Evolutionary conservation across 2,797 vertebrate genomes (phyloP).

Genomic region (Gephyroberyx darwinii): DNA sequence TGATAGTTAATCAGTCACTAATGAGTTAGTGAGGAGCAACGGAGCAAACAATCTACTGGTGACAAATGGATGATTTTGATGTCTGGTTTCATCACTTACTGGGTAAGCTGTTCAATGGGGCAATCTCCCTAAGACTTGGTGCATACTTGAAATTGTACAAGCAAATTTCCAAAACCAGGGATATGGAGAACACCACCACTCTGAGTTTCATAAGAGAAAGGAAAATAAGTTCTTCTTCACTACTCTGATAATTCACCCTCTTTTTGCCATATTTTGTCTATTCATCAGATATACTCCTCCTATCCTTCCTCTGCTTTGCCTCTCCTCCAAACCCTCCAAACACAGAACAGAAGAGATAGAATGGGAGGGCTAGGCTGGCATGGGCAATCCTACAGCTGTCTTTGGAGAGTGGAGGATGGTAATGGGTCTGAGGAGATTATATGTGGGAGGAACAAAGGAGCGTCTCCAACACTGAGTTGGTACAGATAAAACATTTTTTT

Average conservation of each 20-base stretch:
- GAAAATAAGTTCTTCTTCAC: conserved; percentile 22
- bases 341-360: conserved; percentile 29
- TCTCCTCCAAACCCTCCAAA: conserved; percentile 30
- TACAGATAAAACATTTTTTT: conserved; percentile 34
- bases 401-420: conserved; percentile 35
- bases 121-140: conserved; percentile 13
- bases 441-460: conserved; percentile 47
- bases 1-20: background rate
- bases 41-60: conserved; percentile 30
- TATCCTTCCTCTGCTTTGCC: conserved; percentile 33
- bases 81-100: conserved; percentile 47
- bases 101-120: conserved; percentile 28
- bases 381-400: conserved; percentile 37
- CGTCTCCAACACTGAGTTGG: conserved; percentile 26
- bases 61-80: conserved; percentile 27
- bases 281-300: conserved; percentile 27
- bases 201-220: conserved; percentile 32
- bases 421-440: conserved; percentile 54
- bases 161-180: background rate
- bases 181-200: conserved; percentile 22
- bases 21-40: conserved; percentile 32
- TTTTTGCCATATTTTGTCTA: conserved; percentile 25
- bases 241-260: conserved; percentile 16
- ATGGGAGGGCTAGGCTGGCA: conserved; percentile 28
- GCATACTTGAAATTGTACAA: conserved; percentile 6